A percentile compares a stretch with the other conserved stretches of the same genome.
Evolutionary conservation across 2,888 invertebrate species (phyloP).

Genomic region (Tinea pellionella): DNA sequence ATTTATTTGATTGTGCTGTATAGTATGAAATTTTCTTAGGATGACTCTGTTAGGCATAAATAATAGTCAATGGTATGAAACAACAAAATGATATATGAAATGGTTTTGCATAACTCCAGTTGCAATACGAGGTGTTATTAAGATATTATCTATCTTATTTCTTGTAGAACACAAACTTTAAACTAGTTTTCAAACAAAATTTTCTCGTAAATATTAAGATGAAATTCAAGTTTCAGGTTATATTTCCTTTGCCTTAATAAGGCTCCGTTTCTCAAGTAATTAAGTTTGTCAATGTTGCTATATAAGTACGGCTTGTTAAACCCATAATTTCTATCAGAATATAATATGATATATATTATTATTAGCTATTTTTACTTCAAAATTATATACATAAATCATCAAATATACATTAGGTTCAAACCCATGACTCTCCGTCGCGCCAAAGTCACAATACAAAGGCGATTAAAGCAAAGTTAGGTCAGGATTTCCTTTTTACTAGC

Average conservation of each 20-base stretch:
- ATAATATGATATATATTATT: too few relatives aligned
- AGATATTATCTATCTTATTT: background rate
- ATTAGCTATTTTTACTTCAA: too few relatives aligned
- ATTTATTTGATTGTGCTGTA: background rate
- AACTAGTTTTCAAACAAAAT: background rate
- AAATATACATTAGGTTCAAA: too few relatives aligned
- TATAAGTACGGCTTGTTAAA: too few relatives aligned
- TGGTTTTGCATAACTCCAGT: background rate
- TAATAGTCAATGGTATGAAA: conserved; percentile 40
- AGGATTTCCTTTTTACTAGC: background rate
- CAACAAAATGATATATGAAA: conserved; percentile 28
- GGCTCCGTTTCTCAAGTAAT: background rate
- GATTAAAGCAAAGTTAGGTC: background rate
- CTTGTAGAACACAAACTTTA: background rate
- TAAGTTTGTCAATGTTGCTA: too few relatives aligned
- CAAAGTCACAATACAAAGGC: background rate
- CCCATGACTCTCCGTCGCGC: too few relatives aligned
- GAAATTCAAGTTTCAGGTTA: background rate
- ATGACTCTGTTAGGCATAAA: conserved; percentile 34
- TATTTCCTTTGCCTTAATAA: background rate
- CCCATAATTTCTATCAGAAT: too few relatives aligned
- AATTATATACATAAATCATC: too few relatives aligned
- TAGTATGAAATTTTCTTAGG: conserved; percentile 17
- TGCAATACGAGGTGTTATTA: background rate
- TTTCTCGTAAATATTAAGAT: background rate